phyloP scores from a whole-genome alignment of 2,797 vertebrate genomes.

The Threskiornis aethiopicus region DNA sequence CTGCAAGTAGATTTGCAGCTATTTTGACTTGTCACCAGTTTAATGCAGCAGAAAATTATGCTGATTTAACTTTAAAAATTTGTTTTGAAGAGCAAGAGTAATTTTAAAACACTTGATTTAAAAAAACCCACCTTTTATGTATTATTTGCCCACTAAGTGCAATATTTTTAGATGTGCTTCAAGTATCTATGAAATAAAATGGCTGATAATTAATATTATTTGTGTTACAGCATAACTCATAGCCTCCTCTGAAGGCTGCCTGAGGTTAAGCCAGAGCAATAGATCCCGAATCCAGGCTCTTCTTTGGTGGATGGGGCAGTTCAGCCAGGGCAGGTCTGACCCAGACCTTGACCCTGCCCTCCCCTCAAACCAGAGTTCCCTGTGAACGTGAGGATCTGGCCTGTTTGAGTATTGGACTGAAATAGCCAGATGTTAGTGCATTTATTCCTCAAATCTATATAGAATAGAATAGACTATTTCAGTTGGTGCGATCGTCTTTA shows the following conservation, averaged over 20 bases:
- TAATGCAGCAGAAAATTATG: conserved; percentile 10
- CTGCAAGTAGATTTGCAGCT: not conserved
- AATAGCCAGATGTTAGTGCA: not conserved
- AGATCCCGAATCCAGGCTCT: not conserved
- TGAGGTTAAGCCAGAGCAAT: not conserved
- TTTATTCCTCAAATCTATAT: not conserved
- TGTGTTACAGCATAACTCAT: not conserved
- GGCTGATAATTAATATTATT: not conserved
- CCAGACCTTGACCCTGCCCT: not conserved
- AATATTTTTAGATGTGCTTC: not conserved
- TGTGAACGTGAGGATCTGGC: not conserved
- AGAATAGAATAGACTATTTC: not conserved
- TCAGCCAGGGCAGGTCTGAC: not conserved
- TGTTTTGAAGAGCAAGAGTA: not conserved
- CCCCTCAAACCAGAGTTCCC: not conserved
- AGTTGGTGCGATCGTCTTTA: not conserved
- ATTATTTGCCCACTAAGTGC: not conserved
- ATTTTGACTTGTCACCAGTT: not conserved
- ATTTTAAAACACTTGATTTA: not conserved
- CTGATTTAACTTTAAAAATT: conserved; percentile 1
- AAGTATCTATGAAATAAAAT: not conserved
- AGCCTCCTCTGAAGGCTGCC: not conserved
- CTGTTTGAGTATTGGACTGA: not conserved
- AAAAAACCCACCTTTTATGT: not conserved
- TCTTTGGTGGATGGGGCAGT: fast-evolving